Evolutionary conservation across 2,888 invertebrate species (phyloP).

Genomic region (Pocota personata): DNA sequence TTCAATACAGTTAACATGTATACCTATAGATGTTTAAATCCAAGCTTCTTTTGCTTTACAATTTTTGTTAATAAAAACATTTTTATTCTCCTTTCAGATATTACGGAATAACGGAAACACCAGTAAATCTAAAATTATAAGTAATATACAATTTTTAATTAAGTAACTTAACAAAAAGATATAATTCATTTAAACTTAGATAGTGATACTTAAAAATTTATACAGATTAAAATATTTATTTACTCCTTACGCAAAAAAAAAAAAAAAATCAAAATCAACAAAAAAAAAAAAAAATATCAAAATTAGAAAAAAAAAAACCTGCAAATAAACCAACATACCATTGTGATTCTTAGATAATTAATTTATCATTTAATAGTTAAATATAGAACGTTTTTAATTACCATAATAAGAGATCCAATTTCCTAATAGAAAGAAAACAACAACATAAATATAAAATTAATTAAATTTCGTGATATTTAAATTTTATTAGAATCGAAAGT

Average conservation of each 20-base stretch:
- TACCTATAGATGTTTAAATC: no score
- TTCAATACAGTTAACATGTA: no score
- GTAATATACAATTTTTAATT: constrained; percentile 54
- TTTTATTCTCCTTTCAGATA: constrained; percentile 21
- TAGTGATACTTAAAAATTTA: constrained; percentile 62
- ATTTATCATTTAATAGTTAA: constrained; percentile 68
- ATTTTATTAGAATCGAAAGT: constrained; percentile 70
- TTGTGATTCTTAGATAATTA: constrained; percentile 82
- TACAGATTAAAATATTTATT: constrained; percentile 37
- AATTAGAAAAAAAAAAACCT: constrained; percentile 29
- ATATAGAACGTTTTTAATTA: constrained; percentile 56
- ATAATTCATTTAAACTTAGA: constrained; percentile 53
- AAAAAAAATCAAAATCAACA: background rate
- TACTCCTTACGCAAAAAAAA: constrained; percentile 38
- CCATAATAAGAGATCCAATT: constrained; percentile 63
- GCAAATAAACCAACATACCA: constrained; percentile 76
- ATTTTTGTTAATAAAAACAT: background rate
- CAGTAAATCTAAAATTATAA: constrained; percentile 51
- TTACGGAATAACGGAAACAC: constrained; percentile 55
- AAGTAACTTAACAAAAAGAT: constrained; percentile 20
- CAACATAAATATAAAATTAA: constrained; percentile 44
- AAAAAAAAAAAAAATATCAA: constrained; percentile 36
- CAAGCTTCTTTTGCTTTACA: no score
- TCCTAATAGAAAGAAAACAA: constrained; percentile 75
- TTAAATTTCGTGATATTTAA: constrained; percentile 63